These are phyloP conservation scores for Glandiceps talaboti DNA, from an alignment of 53 echinoderm and acorn worm species.

Conservation along the genomic window DNA sequence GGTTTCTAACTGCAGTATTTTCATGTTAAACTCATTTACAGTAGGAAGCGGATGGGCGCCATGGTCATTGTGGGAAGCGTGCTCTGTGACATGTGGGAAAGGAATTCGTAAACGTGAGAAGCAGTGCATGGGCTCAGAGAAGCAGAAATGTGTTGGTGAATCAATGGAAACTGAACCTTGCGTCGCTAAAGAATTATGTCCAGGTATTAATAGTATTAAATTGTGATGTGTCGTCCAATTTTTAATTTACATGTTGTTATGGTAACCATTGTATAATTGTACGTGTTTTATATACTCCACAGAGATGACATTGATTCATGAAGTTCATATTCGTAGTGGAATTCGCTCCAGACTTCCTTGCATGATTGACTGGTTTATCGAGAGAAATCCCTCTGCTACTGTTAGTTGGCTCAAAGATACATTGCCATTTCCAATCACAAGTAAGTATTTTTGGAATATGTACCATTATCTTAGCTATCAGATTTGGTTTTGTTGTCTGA, in stretches of 20 bases:
- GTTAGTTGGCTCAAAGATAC: not conserved
- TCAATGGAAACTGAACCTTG: not conserved
- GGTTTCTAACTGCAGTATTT: no score
- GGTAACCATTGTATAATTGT: no score
- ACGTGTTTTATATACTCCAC: no score
- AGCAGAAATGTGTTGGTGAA: not conserved
- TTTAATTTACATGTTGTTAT: no score
- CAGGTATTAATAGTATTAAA: no score
- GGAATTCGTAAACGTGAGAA: not conserved
- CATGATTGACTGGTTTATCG: not conserved
- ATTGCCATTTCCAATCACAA: no score
- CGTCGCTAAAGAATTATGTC: not conserved
- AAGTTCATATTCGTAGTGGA: not conserved
- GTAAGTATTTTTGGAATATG: no score
- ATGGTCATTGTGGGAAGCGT: not conserved
- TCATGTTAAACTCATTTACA: no score
- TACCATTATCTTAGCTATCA: no score
- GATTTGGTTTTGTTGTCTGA: no score
- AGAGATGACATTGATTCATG: not conserved
- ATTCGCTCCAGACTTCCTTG: not conserved
- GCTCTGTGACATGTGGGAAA: not conserved
- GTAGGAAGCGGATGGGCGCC: not conserved
- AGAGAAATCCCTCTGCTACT: not conserved
- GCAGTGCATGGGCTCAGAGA: not conserved
- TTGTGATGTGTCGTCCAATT: no score